Evolutionary conservation across 30 jellyfish, hydroid and myxozoan species (phyloP).

Genomic region (Catostylus mosaicus): DNA sequence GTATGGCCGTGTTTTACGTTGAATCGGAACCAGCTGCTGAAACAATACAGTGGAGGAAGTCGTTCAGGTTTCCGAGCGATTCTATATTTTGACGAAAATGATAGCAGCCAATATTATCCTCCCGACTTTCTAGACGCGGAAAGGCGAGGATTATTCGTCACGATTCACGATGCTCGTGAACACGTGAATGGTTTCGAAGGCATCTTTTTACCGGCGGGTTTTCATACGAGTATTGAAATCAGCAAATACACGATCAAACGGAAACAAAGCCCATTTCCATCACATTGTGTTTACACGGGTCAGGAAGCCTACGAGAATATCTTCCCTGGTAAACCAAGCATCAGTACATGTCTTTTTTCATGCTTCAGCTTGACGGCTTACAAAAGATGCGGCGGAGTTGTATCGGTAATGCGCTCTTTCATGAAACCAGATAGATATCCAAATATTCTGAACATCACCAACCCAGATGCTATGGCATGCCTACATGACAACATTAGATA

Average conservation of each 20-base stretch:
- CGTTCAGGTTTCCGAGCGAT: slow-evolving; percentile 33
- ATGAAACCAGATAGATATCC: slow-evolving; percentile 21
- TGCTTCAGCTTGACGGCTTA: neutral
- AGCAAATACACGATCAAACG: slow-evolving; percentile 8
- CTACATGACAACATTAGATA: neutral
- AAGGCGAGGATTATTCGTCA: slow-evolving; percentile 17
- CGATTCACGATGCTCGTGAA: slow-evolving; percentile 27
- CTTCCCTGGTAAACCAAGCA: slow-evolving; percentile 6
- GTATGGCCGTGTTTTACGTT: slow-evolving; percentile 50
- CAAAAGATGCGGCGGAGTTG: slow-evolving; percentile 16
- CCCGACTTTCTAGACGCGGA: neutral
- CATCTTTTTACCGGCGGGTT: slow-evolving; percentile 42
- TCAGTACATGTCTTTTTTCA: slow-evolving; percentile 3
- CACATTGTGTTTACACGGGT: slow-evolving; percentile 15
- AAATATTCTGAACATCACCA: neutral
- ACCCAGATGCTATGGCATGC: neutral
- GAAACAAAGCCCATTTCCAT: slow-evolving; percentile 39
- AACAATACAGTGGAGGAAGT: slow-evolving; percentile 18
- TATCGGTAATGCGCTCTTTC: neutral
- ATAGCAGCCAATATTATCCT: neutral
- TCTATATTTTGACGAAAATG: slow-evolving; percentile 29
- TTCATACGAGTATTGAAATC: slow-evolving; percentile 31
- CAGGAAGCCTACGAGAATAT: neutral
- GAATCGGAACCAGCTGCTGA: neutral
- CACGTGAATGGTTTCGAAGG: slow-evolving; percentile 1